Evolutionary conservation across 2,113 vertebrate genomes (phyloP), one percentile per base, ranked within the genome.

Genomic region (Neolamprologus fasciatus): DNA sequence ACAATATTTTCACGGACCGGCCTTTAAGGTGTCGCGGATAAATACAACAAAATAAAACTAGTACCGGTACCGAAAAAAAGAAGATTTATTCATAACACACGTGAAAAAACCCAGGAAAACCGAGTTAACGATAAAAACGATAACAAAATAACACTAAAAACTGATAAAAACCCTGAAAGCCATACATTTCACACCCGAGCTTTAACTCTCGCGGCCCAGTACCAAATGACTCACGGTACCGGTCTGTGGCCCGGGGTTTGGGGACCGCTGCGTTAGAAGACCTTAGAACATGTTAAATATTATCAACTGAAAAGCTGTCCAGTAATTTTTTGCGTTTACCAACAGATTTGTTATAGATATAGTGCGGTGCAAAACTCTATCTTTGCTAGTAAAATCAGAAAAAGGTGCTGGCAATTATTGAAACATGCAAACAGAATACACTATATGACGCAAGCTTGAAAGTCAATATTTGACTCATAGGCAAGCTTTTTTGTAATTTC

Each of bases 1-100:
- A 57, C 23, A 26, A 57, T 26, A 57, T 57, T 57, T 26, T 57
- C 54, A 57, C 12, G 1, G 7, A 57, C 23, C 4, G 2, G 23
- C 4, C 54, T 57, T 57, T 57, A 57, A 57, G 54, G 7, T 8
- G 12, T 57, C 4, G 0, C 12, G 4, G 7, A 57, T 14, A 57
- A 57, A 26, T 57, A 26, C 23, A 57, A 57, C 23, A 1, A 57
- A 3, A 57, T 57, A 26, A 57, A 57, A 26, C 7, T 57, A 57
- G 54, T 57, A 0, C 23, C 0, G 0, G 12, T 55, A 8, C 54
- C 11, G 0, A 8, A 57, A 55, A 54, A 57, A 14, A 14, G 0
- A 8, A 57, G 23, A 57, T 57, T 26, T 57, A 57, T 14, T 57
- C 54, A 57, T 57, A 14, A 57, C 54, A 57, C 3, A 14, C 2